phyloP scores from a whole-genome alignment of 2,797 vertebrate genomes.

The Pelodytes ibericus region DNA sequence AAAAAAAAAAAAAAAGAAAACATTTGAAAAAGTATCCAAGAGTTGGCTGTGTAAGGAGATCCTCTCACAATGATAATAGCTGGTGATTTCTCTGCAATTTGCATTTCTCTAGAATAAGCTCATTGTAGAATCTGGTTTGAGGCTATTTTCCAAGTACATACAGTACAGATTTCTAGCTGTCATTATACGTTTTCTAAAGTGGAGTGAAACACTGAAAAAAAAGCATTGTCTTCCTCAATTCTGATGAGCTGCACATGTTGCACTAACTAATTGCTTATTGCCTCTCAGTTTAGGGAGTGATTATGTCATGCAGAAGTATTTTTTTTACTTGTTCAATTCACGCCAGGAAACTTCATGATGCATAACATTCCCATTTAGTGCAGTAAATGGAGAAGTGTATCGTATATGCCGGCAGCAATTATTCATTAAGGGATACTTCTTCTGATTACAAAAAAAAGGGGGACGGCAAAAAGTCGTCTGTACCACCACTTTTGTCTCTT shows the following conservation, averaged over 20 bases:
- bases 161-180: constrained; percentile 51
- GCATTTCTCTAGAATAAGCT: constrained; percentile 54
- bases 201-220: constrained; percentile 46
- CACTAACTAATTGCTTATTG: constrained; percentile 53
- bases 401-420: constrained; percentile 33
- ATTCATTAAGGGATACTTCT: constrained; percentile 35
- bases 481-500: no score
- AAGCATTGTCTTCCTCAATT: constrained; percentile 37
- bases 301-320: constrained; percentile 49
- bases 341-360: neutral
- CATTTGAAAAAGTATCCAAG: constrained; percentile 39
- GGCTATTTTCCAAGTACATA: constrained; percentile 56
- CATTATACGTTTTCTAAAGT: constrained; percentile 45
- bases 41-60: constrained; percentile 31
- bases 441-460: constrained; percentile 20
- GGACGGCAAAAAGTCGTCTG: no score
- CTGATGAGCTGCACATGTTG: constrained; percentile 53
- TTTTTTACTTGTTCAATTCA: constrained; percentile 37
- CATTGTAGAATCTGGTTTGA: constrained; percentile 54
- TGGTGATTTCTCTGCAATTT: constrained; percentile 51
- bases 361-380: constrained; percentile 34
- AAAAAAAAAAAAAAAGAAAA: no score
- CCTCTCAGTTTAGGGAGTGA: constrained; percentile 46
- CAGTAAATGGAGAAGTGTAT: constrained; percentile 23
- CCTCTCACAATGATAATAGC: constrained; percentile 54